phyloP scores from a whole-genome alignment of 1,140 invertebrate species.

The Anastatus disparis region DNA sequence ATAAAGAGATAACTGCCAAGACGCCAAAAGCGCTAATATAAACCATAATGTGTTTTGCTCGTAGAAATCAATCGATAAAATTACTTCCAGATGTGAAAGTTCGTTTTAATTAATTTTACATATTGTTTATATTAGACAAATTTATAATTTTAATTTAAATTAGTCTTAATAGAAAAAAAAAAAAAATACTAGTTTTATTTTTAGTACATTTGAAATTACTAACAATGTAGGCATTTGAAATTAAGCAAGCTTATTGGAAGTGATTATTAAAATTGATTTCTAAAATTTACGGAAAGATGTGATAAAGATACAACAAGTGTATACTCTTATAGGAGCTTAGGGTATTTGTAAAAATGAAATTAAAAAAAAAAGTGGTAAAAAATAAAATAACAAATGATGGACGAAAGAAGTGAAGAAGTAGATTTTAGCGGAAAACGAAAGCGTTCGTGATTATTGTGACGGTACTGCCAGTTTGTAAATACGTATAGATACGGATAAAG shows the following conservation, averaged over 20 bases:
- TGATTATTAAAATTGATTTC: conserved; percentile 6
- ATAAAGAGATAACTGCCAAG: background rate
- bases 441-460: conserved; percentile 28
- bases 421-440: conserved; percentile 1
- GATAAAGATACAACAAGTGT: conserved; percentile 18
- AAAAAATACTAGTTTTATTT: too few relatives aligned
- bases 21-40: background rate
- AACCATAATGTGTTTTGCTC: background rate
- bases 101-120: too few relatives aligned
- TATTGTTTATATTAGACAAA: too few relatives aligned
- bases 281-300: background rate
- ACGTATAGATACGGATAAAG: conserved; percentile 32
- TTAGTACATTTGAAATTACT: too few relatives aligned
- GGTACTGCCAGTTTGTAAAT: conserved; percentile 37
- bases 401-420: background rate
- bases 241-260: too few relatives aligned
- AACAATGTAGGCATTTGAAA: too few relatives aligned
- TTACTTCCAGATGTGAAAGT: too few relatives aligned
- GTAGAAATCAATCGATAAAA: background rate
- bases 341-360: conserved; percentile 8
- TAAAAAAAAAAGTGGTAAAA: too few relatives aligned
- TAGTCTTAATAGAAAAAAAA: too few relatives aligned
- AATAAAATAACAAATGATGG: background rate
- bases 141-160: background rate
- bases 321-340: conserved; percentile 28